Evolutionary conservation across 2,797 vertebrate species (phyloP).

Genomic region (Catharus ustulatus): DNA sequence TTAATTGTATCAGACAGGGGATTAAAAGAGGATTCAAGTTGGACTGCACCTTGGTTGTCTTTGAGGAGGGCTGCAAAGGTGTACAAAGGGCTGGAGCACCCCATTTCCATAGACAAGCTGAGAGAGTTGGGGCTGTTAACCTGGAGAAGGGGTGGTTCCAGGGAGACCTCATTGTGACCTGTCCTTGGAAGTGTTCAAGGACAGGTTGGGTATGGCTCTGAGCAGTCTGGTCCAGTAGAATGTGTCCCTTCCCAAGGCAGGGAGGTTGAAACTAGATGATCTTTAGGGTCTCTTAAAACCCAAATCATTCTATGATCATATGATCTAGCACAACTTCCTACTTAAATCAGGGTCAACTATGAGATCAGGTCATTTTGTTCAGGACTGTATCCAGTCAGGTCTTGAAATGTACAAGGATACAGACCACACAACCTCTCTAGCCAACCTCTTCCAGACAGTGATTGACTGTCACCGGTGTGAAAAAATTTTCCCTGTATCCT

Average conservation of each 20-base stretch:
- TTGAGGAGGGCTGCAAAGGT: background rate
- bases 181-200: background rate
- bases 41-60: background rate
- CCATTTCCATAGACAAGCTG: background rate
- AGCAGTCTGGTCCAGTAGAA: background rate
- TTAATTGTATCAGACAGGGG: background rate
- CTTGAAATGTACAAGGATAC: background rate
- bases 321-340: background rate
- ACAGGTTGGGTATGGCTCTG: background rate
- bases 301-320: background rate
- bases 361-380: background rate
- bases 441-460: background rate
- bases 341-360: background rate
- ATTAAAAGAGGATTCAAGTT: background rate
- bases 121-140: background rate
- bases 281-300: background rate
- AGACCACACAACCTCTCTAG: background rate
- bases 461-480: background rate
- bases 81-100: background rate
- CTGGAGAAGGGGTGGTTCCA: background rate
- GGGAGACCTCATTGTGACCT: background rate
- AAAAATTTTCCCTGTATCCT: background rate
- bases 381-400: background rate
- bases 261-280: background rate
- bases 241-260: background rate